These are phyloP conservation scores for Heliconius ismenius DNA, from an alignment of 2,888 invertebrate genomes.

Conservation along the genomic window DNA sequence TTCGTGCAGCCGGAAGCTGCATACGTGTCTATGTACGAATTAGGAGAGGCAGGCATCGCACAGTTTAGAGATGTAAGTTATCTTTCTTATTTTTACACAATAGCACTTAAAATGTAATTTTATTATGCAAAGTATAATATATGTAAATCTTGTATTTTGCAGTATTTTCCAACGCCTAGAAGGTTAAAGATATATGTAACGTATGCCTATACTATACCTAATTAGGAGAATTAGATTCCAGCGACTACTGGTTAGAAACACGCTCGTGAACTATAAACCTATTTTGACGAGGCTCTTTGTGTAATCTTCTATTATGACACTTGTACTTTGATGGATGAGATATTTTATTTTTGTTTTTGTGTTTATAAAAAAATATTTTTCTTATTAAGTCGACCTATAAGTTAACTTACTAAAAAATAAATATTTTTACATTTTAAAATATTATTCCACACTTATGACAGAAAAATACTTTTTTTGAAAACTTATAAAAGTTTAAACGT, in stretches of 20 bases:
- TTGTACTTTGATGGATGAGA: neutral
- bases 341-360: neutral
- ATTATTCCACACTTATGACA: too few species aligned
- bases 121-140: neutral
- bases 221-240: slow-evolving; percentile 33
- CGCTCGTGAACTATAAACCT: slow-evolving; percentile 20
- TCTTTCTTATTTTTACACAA: neutral
- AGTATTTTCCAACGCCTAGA: slow-evolving; percentile 24
- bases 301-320: slow-evolving; percentile 10
- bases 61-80: slow-evolving; percentile 87
- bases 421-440: too few species aligned
- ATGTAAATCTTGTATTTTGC: slow-evolving; percentile 6
- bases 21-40: slow-evolving; percentile 86
- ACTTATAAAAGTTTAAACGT: too few species aligned
- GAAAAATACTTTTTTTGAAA: too few species aligned
- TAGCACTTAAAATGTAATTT: neutral
- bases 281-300: slow-evolving; percentile 6
- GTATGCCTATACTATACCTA: slow-evolving; percentile 3
- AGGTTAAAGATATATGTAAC: slow-evolving; percentile 29
- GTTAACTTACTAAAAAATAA: too few species aligned
- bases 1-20: slow-evolving; percentile 88
- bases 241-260: slow-evolving; percentile 23
- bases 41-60: slow-evolving; percentile 86
- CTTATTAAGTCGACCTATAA: too few species aligned
- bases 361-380: neutral